Evolutionary conservation across 2,113 vertebrate species (phyloP).

Genomic region (Nyctibius bracteatus): DNA sequence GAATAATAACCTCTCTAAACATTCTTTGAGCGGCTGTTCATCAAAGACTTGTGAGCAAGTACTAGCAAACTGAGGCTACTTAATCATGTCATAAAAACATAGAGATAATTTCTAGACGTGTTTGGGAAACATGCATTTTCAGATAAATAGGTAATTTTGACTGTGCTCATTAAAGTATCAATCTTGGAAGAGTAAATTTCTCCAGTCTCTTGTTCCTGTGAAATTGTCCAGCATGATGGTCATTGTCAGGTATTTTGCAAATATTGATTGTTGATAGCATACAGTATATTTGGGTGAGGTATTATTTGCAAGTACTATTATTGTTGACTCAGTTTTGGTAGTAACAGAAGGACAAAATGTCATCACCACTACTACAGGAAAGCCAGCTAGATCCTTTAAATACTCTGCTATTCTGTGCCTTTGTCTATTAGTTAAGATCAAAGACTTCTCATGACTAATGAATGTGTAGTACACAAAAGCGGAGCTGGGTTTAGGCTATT

Average conservation of each 20-base stretch:
- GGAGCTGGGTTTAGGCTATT: not conserved
- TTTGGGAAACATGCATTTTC: not conserved
- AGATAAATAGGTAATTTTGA: not conserved
- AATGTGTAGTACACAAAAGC: not conserved
- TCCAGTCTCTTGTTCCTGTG: not conserved
- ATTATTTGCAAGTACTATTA: not conserved
- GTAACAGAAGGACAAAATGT: not conserved
- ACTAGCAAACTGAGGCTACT: not conserved
- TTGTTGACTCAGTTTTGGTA: not conserved
- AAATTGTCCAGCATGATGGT: not conserved
- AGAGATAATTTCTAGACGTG: not conserved
- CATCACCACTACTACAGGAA: not conserved
- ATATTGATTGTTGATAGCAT: not conserved
- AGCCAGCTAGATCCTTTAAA: not conserved
- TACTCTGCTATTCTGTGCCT: not conserved
- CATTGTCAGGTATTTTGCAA: not conserved
- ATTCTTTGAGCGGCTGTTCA: not conserved
- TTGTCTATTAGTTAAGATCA: not conserved
- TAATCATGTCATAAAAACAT: not conserved
- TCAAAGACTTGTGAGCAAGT: not conserved
- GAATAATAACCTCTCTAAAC: not conserved
- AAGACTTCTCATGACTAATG: not conserved
- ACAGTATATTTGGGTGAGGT: not conserved
- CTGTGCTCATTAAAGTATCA: not conserved
- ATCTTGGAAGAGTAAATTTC: rapidly evolving